These are phyloP conservation scores for Augochlora pura DNA, from an alignment of 1,140 invertebrate genomes.

Conservation along the genomic window DNA sequence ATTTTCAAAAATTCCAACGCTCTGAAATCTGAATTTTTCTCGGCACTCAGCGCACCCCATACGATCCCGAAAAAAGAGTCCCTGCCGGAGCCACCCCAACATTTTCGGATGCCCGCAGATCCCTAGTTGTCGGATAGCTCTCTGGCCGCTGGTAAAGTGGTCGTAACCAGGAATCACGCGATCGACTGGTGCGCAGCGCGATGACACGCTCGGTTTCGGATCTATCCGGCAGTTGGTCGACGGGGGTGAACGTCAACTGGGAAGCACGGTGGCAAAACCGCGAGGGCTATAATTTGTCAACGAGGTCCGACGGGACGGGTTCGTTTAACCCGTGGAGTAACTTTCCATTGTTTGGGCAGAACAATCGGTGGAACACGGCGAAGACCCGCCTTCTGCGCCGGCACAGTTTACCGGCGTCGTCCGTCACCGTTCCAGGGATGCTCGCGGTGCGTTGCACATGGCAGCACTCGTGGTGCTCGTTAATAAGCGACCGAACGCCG, in stretches of 20 bases:
- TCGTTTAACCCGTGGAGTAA: constrained; percentile 61
- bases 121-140: constrained; percentile 14
- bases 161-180: background rate
- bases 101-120: background rate
- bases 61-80: no score
- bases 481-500: constrained; percentile 38
- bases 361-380: constrained; percentile 53
- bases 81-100: no score
- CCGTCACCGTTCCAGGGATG: background rate
- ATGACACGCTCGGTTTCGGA: background rate
- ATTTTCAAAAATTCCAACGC: no score
- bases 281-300: constrained; percentile 60
- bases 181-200: background rate
- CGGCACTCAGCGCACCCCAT: no score
- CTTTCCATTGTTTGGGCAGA: constrained; percentile 58
- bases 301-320: constrained; percentile 40
- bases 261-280: constrained; percentile 46
- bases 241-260: background rate
- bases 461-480: constrained; percentile 31
- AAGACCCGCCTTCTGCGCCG: background rate
- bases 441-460: constrained; percentile 14
- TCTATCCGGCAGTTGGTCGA: background rate
- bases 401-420: background rate
- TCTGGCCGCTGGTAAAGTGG: background rate
- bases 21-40: no score